Conservation (phyloP, 92 coral and sea anemone species). For the Epizoanthus fatuus region DNA sequence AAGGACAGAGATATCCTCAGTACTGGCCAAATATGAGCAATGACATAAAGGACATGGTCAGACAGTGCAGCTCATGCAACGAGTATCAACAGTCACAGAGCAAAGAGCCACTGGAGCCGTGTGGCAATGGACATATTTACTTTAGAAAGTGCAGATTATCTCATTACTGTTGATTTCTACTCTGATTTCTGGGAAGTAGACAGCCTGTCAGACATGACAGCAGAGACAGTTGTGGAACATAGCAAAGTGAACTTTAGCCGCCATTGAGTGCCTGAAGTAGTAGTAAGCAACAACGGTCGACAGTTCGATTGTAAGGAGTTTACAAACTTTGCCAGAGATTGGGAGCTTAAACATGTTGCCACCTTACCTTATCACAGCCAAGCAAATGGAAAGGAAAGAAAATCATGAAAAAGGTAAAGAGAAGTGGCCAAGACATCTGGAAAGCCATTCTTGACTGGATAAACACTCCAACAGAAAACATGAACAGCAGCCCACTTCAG, state of each 20-base stretch:
- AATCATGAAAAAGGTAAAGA: conserved; percentile 14
- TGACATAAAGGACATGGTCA: too few species aligned
- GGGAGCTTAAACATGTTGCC: conserved; percentile 22
- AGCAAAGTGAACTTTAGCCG: conserved; percentile 3
- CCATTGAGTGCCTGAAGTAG: conserved; percentile 25
- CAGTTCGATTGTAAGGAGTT: conserved; percentile 26
- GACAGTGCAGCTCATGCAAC: too few species aligned
- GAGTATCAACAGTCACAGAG: too few species aligned
- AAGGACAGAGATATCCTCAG: too few species aligned
- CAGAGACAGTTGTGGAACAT: conserved; percentile 16
- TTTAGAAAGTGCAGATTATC: too few species aligned
- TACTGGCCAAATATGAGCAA: too few species aligned
- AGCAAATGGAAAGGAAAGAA: conserved; percentile 12
- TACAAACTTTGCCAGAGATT: background rate
- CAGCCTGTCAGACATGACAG: conserved; percentile 12
- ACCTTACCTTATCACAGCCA: conserved; percentile 13
- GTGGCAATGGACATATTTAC: too few species aligned
- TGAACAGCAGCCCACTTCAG: conserved; percentile 34
- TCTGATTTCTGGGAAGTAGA: conserved; percentile 20
- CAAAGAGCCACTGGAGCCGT: too few species aligned
- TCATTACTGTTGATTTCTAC: conserved; percentile 13
- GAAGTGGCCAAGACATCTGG: conserved; percentile 14
- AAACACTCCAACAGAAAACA: conserved; percentile 36
- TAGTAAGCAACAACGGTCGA: background rate
- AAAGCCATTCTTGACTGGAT: conserved; percentile 24